phyloP scores from a whole-genome alignment of 53 echinoderm and acorn worm genomes.

The Hippasteria phrygiana region DNA sequence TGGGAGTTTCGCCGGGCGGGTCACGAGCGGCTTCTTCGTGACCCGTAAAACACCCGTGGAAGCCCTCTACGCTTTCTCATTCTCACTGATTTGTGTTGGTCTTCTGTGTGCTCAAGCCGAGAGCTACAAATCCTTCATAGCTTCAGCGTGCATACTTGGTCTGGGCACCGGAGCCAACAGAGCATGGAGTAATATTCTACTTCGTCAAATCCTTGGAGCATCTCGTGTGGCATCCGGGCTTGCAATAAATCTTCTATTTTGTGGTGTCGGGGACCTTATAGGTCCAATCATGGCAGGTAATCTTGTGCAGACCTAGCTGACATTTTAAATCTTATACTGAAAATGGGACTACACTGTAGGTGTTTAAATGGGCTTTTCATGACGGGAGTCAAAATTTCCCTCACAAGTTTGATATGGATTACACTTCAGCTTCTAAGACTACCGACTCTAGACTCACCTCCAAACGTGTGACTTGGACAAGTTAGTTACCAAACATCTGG shows the following conservation, averaged over 20 bases:
- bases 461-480: too few species aligned
- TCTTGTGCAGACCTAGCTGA: too few species aligned
- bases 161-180: background rate
- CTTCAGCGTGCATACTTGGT: slow-evolving; percentile 25
- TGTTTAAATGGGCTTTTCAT: too few species aligned
- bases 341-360: too few species aligned
- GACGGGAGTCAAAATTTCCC: too few species aligned
- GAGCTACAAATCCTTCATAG: background rate
- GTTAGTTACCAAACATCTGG: too few species aligned
- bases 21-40: background rate
- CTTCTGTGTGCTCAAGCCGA: background rate
- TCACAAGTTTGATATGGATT: too few species aligned
- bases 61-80: background rate
- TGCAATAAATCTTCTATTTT: background rate
- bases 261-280: slow-evolving; percentile 19
- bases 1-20: slow-evolving; percentile 1
- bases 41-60: background rate
- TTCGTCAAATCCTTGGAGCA: slow-evolving; percentile 24
- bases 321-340: too few species aligned
- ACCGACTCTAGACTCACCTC: too few species aligned
- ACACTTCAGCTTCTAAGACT: too few species aligned
- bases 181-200: background rate
- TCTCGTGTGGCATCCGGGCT: background rate
- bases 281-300: slow-evolving; percentile 24
- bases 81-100: background rate